Evolutionary conservation across 92 coral and sea anemone species (phyloP).

Genomic region (Zoanthus sansibaricus): DNA sequence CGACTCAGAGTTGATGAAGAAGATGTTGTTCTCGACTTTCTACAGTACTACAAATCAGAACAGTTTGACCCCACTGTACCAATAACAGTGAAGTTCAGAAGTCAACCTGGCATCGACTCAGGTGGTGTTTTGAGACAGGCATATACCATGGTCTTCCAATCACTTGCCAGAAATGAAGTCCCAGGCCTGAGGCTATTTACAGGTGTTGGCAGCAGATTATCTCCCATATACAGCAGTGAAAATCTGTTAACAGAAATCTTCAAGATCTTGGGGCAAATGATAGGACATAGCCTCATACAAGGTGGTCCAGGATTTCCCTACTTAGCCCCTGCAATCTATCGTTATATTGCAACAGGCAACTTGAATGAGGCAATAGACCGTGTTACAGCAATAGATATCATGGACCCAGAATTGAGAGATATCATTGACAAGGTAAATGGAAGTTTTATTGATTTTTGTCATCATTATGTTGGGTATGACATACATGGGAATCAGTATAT

Average conservation of each 20-base stretch:
- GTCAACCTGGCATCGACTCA: conserved; percentile 61
- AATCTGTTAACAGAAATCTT: conserved; percentile 40
- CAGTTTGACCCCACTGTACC: conserved; percentile 53
- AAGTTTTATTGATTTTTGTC: no score
- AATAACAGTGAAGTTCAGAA: conserved; percentile 14
- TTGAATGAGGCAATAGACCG: conserved; percentile 49
- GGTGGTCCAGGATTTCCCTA: conserved; percentile 52
- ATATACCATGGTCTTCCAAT: conserved; percentile 28
- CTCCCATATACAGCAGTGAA: conserved; percentile 49
- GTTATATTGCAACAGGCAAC: conserved; percentile 57
- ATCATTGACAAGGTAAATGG: no score
- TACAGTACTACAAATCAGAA: background rate
- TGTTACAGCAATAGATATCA: conserved; percentile 44
- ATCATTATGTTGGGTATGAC: no score
- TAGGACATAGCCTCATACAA: conserved; percentile 40
- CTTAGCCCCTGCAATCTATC: conserved; percentile 41
- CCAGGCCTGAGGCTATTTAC: conserved; percentile 41
- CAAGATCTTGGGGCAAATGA: conserved; percentile 45
- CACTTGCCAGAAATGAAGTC: conserved; percentile 30
- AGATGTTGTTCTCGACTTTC: conserved; percentile 1
- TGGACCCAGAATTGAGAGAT: no score
- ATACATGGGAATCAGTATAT: no score
- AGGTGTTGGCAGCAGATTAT: conserved; percentile 20
- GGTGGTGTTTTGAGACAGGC: conserved; percentile 67
- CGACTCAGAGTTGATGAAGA: no score